Conservation (phyloP, 2,888 invertebrate genomes). For the Oeneis ivallda region DNA sequence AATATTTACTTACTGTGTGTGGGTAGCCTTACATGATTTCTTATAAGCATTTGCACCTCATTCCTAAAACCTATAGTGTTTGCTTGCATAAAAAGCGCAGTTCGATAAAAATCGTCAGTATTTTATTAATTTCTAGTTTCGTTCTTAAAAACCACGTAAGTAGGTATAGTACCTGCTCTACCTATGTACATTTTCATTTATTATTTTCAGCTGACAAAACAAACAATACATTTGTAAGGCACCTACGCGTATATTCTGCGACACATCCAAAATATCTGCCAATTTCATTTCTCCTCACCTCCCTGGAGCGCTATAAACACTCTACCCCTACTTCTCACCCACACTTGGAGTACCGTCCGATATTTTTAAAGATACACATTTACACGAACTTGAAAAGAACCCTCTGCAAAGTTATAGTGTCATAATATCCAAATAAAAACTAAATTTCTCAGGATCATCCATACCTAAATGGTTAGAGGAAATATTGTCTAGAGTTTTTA, state of each 20-base stretch:
- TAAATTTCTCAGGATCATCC: too few relatives aligned
- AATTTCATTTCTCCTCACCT: conserved; percentile 77
- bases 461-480: too few relatives aligned
- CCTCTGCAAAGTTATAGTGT: neutral
- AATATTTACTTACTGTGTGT: too few relatives aligned
- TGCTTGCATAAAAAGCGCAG: too few relatives aligned
- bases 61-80: too few relatives aligned
- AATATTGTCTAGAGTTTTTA: too few relatives aligned
- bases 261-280: conserved; percentile 77
- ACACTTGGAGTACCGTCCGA: conserved; percentile 62
- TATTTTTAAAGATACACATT: conserved; percentile 67
- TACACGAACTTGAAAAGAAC: conserved; percentile 33
- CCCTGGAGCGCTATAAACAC: conserved; percentile 78
- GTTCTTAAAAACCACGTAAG: neutral
- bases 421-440: neutral
- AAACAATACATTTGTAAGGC: conserved; percentile 17
- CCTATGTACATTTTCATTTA: conserved; percentile 40
- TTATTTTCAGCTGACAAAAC: conserved; percentile 50
- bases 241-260: conserved; percentile 51
- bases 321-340: conserved; percentile 54
- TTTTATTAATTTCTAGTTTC: neutral
- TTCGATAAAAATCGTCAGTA: too few relatives aligned
- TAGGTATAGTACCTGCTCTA: neutral
- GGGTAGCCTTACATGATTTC: too few relatives aligned
- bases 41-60: too few relatives aligned